These are phyloP conservation scores for Lepus timidus DNA, from an alignment of 2,113 vertebrate genomes.

Conservation along the genomic window DNA sequence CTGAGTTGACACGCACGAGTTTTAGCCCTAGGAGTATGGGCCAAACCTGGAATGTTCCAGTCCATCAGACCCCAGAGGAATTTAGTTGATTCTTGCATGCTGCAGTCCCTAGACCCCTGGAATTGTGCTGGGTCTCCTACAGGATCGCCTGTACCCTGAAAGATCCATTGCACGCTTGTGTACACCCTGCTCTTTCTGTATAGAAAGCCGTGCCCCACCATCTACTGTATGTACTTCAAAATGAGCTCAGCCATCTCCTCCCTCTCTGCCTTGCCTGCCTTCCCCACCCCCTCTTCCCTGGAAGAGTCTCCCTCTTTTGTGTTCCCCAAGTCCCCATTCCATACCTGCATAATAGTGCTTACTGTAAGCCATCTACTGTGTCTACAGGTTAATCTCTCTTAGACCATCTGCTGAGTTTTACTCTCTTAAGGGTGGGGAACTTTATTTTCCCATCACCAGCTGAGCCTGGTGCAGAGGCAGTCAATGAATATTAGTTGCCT, in stretches of 20 bases:
- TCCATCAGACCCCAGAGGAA: not conserved
- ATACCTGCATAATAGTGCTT: not conserved
- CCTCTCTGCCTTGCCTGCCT: too few species aligned
- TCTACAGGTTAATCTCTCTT: not conserved
- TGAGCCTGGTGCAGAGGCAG: not conserved
- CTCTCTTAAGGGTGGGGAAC: not conserved
- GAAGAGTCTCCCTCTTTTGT: not conserved
- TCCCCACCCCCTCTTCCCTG: not conserved
- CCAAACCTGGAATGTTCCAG: not conserved
- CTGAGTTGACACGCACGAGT: not conserved
- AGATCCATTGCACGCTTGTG: not conserved
- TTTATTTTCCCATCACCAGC: not conserved
- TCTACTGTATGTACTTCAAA: not conserved
- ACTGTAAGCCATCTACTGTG: not conserved
- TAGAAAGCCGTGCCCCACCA: not conserved
- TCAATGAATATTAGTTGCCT: not conserved
- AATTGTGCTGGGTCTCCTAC: not conserved
- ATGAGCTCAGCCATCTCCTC: not conserved
- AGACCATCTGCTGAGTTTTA: not conserved
- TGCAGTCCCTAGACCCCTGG: not conserved
- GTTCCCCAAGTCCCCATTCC: not conserved
- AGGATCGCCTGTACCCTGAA: not conserved
- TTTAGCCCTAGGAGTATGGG: not conserved
- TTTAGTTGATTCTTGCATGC: not conserved
- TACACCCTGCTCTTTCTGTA: not conserved